Conservation (phyloP, 2,113 vertebrate genomes). For the human region GRCh38 chr4:21971501-21972000, state of each 20-base stretch:
- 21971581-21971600: background rate
- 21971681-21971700: background rate
- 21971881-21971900: background rate
- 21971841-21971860: background rate
- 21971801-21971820: background rate
- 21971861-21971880: background rate
- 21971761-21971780: background rate
- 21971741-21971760: background rate
- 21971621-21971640: background rate
- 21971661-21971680: background rate
- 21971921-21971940: background rate
- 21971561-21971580: background rate
- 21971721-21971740: background rate
- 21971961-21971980: background rate
- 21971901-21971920: background rate
- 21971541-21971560: background rate
- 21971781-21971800: background rate
- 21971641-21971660: background rate
- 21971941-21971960: background rate
- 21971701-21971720: background rate
- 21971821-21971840: background rate
- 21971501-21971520: background rate
- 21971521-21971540: background rate
- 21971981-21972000: background rate
- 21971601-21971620: background rate